phyloP scores from a whole-genome alignment of 2,888 invertebrate species.

The Drosophila formosana region DNA sequence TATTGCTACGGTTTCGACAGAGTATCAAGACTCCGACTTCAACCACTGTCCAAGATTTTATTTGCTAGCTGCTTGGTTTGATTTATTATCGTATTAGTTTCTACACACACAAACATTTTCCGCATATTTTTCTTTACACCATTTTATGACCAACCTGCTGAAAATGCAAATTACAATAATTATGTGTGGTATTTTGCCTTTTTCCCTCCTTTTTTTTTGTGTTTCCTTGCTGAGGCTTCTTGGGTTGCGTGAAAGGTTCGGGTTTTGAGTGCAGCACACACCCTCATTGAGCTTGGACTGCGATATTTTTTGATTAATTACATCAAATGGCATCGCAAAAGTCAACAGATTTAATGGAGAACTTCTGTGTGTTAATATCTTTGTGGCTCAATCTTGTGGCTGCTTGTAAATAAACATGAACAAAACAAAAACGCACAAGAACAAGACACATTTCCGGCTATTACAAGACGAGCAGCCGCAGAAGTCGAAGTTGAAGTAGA shows the following conservation, averaged over 20 bases:
- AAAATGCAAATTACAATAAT: constrained; percentile 76
- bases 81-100: constrained; percentile 72
- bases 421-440: constrained; percentile 5
- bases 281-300: constrained; percentile 49
- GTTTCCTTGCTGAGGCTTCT: background rate
- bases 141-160: constrained; percentile 46
- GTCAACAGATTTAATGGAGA: constrained; percentile 29
- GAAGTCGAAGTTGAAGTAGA: constrained; percentile 7
- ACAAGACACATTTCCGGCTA: constrained; percentile 72
- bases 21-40: background rate
- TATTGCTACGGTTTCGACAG: background rate
- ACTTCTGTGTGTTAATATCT: constrained; percentile 40
- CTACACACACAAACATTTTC: constrained; percentile 55
- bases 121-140: constrained; percentile 45
- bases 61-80: constrained; percentile 38
- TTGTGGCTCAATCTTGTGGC: constrained; percentile 40
- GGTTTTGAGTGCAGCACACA: constrained; percentile 43
- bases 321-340: constrained; percentile 30
- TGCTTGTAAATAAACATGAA: constrained; percentile 11
- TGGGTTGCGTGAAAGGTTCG: constrained; percentile 32
- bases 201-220: background rate
- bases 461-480: constrained; percentile 43
- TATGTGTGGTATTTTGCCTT: constrained; percentile 54
- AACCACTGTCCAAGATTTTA: too few species aligned
- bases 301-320: constrained; percentile 69